Conservation (phyloP, 2,113 vertebrate genomes). For the Corythaixoides concolor region DNA sequence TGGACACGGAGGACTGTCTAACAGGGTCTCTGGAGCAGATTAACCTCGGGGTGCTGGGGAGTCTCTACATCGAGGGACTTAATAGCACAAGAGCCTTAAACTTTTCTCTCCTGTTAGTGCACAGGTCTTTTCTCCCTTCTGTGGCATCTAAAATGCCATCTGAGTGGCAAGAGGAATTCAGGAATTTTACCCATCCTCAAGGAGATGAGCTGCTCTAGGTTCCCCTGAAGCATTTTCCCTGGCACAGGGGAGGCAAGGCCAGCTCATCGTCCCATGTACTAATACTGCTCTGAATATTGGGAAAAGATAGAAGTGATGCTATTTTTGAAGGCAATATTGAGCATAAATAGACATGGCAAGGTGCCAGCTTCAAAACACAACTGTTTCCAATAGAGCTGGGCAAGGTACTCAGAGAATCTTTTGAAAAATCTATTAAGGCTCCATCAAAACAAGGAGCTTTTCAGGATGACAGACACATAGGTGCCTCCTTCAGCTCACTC, state of each 20-base stretch:
- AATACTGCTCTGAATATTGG: background rate
- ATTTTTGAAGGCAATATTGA: conserved; percentile 46
- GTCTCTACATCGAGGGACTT: accelerated
- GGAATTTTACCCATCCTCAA: background rate
- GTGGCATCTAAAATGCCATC: background rate
- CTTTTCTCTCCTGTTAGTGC: background rate
- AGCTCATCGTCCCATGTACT: background rate
- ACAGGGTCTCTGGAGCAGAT: background rate
- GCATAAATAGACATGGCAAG: conserved; percentile 54
- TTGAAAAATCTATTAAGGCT: conserved; percentile 44
- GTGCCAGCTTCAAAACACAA: conserved; percentile 48
- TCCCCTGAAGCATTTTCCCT: background rate
- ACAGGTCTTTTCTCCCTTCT: background rate
- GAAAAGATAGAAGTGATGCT: background rate
- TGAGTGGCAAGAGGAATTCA: background rate
- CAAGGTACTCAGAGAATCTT: background rate
- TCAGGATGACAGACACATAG: conserved; percentile 17
- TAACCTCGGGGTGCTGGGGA: background rate
- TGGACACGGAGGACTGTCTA: background rate
- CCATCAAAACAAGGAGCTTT: conserved; percentile 63
- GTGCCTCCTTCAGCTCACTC: conserved; percentile 39
- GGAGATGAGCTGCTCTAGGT: background rate
- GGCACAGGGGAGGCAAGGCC: background rate
- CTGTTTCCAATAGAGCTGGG: background rate
- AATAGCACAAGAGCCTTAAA: background rate